Evolutionary conservation across 2,113 vertebrate genomes (phyloP).

Genomic region (Girardinichthys multiradiatus): DNA sequence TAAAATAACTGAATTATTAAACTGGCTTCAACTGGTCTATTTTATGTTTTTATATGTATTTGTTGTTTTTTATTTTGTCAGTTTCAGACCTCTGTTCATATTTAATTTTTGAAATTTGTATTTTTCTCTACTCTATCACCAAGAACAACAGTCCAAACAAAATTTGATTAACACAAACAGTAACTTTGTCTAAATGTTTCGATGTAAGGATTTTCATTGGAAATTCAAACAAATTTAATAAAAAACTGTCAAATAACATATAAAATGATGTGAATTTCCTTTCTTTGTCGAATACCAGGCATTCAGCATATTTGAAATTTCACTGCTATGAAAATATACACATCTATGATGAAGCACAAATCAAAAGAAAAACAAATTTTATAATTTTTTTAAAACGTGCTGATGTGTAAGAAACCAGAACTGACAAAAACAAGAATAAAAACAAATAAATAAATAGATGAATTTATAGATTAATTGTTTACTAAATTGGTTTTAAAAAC

Average conservation of each 20-base stretch:
- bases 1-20: too few species aligned
- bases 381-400: background rate
- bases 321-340: background rate
- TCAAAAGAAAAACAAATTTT: background rate
- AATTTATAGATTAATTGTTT: background rate
- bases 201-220: too few species aligned
- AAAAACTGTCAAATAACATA: too few species aligned
- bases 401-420: background rate
- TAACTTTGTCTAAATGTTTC: too few species aligned
- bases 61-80: background rate
- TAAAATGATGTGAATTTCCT: too few species aligned
- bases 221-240: too few species aligned
- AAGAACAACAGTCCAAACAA: too few species aligned
- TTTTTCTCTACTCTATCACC: too few species aligned
- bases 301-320: too few species aligned
- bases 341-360: conserved; percentile 2
- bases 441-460: background rate
- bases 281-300: conserved; percentile 5
- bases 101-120: background rate
- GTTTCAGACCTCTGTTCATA: background rate
- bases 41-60: background rate
- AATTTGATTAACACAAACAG: too few species aligned
- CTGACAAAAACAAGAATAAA: background rate
- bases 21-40: background rate
- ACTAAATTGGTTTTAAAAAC: background rate